Percentiles rank a stretch among this genome's conserved stretches.
Conservation (phyloP, 92 coral and sea anemone species). For the Porites rus region DNA sequence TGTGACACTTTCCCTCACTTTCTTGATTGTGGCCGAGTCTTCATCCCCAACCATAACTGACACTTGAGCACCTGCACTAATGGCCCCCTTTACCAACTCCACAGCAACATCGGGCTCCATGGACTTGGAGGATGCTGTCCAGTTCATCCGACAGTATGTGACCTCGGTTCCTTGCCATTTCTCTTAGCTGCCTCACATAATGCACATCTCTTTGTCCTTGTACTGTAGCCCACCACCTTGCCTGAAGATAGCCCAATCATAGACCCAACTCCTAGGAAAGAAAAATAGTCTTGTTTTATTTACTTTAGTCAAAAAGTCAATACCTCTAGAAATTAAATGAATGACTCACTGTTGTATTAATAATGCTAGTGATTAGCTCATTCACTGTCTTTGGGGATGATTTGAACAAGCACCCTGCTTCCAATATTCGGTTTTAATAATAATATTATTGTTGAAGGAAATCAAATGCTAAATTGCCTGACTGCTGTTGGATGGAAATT, state of each 20-base stretch:
- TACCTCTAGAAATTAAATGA: too few relatives aligned
- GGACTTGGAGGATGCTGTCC: conserved; percentile 40
- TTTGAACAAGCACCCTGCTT: too few relatives aligned
- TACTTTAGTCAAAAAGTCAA: too few relatives aligned
- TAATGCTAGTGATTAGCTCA: too few relatives aligned
- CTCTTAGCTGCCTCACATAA: conserved; percentile 39
- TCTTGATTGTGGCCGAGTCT: conserved; percentile 49
- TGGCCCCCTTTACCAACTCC: not conserved
- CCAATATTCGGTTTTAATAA: too few relatives aligned
- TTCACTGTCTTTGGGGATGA: too few relatives aligned
- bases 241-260: conserved; percentile 41
- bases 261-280: conserved; percentile 38
- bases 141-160: conserved; percentile 34
- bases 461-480: too few relatives aligned
- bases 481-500: too few relatives aligned
- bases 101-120: conserved; percentile 52
- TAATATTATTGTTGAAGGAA: too few relatives aligned
- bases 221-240: conserved; percentile 25
- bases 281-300: too few relatives aligned
- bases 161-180: not conserved
- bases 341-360: too few relatives aligned
- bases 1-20: conserved; percentile 27
- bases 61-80: not conserved
- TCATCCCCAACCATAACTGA: conserved; percentile 54
- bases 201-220: conserved; percentile 42